Conservation (phyloP, 2,113 vertebrate genomes). For the Sinocyclocheilus anophthalmus region DNA sequence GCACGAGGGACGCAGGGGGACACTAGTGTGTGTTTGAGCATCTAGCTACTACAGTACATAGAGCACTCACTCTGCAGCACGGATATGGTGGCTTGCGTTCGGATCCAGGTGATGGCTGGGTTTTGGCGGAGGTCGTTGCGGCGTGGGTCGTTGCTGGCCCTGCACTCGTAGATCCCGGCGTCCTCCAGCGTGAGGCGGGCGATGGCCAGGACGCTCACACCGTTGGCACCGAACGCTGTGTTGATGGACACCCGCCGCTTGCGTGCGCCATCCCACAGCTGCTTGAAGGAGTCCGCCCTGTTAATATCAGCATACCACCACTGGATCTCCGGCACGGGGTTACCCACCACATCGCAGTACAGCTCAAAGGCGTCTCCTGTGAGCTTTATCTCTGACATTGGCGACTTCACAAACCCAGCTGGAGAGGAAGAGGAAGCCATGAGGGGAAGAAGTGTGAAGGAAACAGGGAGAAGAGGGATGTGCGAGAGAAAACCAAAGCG, state of each 20-base stretch:
- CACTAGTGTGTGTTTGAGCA: slow-evolving; percentile 42
- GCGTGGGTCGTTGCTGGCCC: slow-evolving; percentile 97
- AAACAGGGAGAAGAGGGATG: slow-evolving; percentile 62
- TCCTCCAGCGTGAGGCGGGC: slow-evolving; percentile 94
- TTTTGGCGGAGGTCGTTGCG: slow-evolving; percentile 98
- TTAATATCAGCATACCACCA: slow-evolving; percentile 99
- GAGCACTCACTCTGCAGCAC: slow-evolving; percentile 98
- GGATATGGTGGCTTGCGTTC: slow-evolving; percentile 98
- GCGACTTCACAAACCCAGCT: slow-evolving; percentile 99
- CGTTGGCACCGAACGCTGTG: slow-evolving; percentile 93
- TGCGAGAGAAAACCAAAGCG: slow-evolving; percentile 60
- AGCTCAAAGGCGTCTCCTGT: slow-evolving; percentile 99
- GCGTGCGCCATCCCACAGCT: slow-evolving; percentile 96
- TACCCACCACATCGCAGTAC: slow-evolving; percentile 99
- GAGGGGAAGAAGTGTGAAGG: slow-evolving; percentile 58
- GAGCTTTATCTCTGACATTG: slow-evolving; percentile 99
- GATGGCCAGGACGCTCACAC: slow-evolving; percentile 95
- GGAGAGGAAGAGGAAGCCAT: slow-evolving; percentile 76
- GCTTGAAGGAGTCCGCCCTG: slow-evolving; percentile 98
- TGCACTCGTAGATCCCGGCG: slow-evolving; percentile 98
- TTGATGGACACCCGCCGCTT: slow-evolving; percentile 95
- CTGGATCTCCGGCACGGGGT: slow-evolving; percentile 98
- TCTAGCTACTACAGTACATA: slow-evolving; percentile 83
- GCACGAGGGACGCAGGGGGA: slow-evolving; percentile 40
- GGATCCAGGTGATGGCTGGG: slow-evolving; percentile 97